Base-by-base conservation (phyloP, 2,888 invertebrate species). In the Rhaphigaster nebulosa region DNA sequence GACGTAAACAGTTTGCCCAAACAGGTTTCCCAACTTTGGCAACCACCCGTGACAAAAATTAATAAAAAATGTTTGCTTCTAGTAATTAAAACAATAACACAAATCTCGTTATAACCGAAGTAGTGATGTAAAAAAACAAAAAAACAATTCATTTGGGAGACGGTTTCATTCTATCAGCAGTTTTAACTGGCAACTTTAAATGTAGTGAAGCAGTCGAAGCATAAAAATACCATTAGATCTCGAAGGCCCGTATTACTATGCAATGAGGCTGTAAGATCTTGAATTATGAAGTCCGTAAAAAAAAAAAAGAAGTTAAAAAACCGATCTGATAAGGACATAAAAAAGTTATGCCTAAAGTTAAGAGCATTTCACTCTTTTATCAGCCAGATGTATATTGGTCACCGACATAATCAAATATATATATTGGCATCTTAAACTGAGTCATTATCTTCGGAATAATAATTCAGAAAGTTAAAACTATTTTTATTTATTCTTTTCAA, bases 1-100 rank as follows among this genome's bases (percentile, higher is more conserved):
- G 65, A 65, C 65, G 65, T 29, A 65, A 65, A 65, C 65, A 65
- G 29, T 29, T 65, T 65, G 65, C 29, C 65, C 65, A 65, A 65
- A 65, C 65, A 65, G 10, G 65, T 65, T 34, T 65, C 13, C 65
- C 65, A 29, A 15, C 65, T 65, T 65, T 65, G 34, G 34, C 65
- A 65, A 29, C 15, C 29, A 29, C 29, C 10, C 60, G 12, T 60
- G 60, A 2, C 20, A 26, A 65, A 29, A 65, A 34, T 18, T 65
- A 65, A 29, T 29, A 29, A 15, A 1, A 4, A 2, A 29, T 29
- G 29, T 29, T 29, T 65, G 34, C 29, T 15, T 29, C 13, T 29
- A 5, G 13, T 65, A 65, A 65, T 65, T 29, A 65, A 65, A 65
- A 12, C 45, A 45, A 45, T 45, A 45, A 10, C 45, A 45, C 10